These are phyloP conservation scores for Spisula solida DNA, from an alignment of 2,888 invertebrate species.

Conservation along the genomic window DNA sequence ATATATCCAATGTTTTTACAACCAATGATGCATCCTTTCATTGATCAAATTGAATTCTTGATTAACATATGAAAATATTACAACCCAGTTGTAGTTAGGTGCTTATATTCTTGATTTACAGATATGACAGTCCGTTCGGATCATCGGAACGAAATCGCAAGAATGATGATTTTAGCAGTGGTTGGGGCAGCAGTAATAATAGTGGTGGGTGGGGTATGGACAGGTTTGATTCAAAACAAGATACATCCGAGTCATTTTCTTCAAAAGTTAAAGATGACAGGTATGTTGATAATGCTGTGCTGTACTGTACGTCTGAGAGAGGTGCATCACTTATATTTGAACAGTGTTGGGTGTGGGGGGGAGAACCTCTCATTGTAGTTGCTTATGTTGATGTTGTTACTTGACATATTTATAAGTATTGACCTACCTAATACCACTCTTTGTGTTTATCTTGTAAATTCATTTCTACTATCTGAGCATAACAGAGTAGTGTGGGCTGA, in stretches of 20 bases:
- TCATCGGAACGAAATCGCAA: constrained; percentile 65
- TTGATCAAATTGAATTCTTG: no score
- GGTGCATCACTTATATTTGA: no score
- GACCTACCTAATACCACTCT: no score
- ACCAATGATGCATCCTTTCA: no score
- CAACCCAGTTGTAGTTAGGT: no score
- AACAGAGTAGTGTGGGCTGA: no score
- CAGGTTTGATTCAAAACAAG: constrained; percentile 82
- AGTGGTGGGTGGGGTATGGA: constrained; percentile 84
- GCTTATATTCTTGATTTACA: constrained; percentile 39
- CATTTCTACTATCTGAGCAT: no score
- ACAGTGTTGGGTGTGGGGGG: background rate
- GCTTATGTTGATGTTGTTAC: background rate
- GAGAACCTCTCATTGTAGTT: background rate
- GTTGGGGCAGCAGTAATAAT: constrained; percentile 81
- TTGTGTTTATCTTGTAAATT: no score
- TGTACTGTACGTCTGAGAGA: no score
- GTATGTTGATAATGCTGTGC: constrained; percentile 55
- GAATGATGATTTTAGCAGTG: constrained; percentile 79
- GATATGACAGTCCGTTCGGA: constrained; percentile 82
- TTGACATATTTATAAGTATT: background rate
- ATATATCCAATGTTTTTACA: no score
- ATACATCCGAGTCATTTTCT: constrained; percentile 77
- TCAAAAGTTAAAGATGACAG: constrained; percentile 78
- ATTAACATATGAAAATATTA: no score